Evolutionary conservation across 2,797 vertebrate species (phyloP).

Genomic region (Phaenicophaeus curvirostris): DNA sequence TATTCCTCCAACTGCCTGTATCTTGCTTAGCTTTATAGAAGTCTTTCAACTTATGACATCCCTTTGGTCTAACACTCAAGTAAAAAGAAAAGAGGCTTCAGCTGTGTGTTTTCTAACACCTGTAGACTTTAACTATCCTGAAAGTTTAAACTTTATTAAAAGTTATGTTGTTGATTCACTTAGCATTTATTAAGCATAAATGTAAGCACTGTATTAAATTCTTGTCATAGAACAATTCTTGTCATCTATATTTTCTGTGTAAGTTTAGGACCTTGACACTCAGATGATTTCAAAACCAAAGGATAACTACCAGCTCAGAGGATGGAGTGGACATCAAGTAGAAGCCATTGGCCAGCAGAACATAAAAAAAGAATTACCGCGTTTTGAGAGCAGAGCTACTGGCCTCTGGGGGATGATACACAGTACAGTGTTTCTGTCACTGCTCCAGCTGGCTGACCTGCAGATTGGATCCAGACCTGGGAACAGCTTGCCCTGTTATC

Average conservation of each 20-base stretch:
- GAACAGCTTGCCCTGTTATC: constrained; percentile 25
- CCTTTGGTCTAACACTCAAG: neutral
- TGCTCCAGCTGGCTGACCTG: constrained; percentile 36
- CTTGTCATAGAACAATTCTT: neutral
- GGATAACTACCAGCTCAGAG: neutral
- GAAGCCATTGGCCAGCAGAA: neutral
- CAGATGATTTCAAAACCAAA: neutral
- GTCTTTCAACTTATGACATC: neutral
- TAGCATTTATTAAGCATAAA: neutral
- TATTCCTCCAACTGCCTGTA: neutral
- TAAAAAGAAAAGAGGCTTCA: neutral
- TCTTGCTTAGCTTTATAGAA: neutral
- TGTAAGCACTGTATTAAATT: neutral
- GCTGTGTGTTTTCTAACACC: neutral
- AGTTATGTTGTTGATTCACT: neutral
- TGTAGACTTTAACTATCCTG: neutral
- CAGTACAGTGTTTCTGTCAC: constrained; percentile 44
- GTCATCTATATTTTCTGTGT: neutral
- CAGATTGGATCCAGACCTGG: constrained; percentile 24
- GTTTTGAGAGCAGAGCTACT: neutral
- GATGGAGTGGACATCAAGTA: neutral
- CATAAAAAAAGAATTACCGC: constrained; percentile 33
- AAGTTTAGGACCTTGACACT: neutral
- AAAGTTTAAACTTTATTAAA: neutral
- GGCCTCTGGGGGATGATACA: neutral